phyloP scores from a whole-genome alignment of 2,113 vertebrate species.

The Oryzias woworae region DNA sequence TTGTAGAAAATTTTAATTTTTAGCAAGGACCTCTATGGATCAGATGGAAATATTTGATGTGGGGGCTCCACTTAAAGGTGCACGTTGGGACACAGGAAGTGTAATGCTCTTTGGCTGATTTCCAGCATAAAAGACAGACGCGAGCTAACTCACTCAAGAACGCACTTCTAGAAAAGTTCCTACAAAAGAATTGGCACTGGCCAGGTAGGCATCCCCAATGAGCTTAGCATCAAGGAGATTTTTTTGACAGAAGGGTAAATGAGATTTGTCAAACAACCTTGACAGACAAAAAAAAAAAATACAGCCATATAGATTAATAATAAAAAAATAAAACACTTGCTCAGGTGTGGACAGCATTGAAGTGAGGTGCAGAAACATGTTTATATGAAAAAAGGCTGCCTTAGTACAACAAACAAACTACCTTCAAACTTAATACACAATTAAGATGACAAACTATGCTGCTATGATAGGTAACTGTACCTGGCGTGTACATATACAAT shows the following conservation, averaged over 20 bases:
- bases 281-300: background rate
- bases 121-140: slow-evolving; percentile 38
- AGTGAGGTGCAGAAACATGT: slow-evolving; percentile 31
- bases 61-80: background rate
- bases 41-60: no score
- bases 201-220: slow-evolving; percentile 45
- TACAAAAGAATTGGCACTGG: slow-evolving; percentile 45
- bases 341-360: slow-evolving; percentile 40
- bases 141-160: slow-evolving; percentile 16
- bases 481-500: slow-evolving; percentile 73
- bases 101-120: slow-evolving; percentile 66
- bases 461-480: slow-evolving; percentile 78
- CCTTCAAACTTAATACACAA: slow-evolving; percentile 68
- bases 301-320: slow-evolving; percentile 6
- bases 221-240: slow-evolving; percentile 24
- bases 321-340: slow-evolving; percentile 19
- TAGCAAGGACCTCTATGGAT: background rate
- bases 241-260: background rate
- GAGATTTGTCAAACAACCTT: background rate
- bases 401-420: slow-evolving; percentile 64
- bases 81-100: slow-evolving; percentile 19
- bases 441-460: slow-evolving; percentile 70
- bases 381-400: slow-evolving; percentile 39
- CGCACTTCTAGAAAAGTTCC: slow-evolving; percentile 25
- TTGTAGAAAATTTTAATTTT: background rate